Conservation (phyloP, 2,797 vertebrate species). For the Ptychadena robeensis region DNA sequence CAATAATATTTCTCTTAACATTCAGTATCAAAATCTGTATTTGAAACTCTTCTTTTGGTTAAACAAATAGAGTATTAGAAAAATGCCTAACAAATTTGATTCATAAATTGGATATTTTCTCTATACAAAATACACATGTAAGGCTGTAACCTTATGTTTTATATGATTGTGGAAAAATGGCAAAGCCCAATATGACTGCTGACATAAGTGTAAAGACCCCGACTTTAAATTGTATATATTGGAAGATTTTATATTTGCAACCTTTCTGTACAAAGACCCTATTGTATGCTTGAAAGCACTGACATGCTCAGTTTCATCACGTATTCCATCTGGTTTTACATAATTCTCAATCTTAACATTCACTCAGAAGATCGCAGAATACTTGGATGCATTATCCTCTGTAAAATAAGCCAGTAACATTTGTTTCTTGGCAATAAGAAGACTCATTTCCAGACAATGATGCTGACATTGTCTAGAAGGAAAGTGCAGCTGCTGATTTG, state of each 20-base stretch:
- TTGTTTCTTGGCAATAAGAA: constrained; percentile 50
- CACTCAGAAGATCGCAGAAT: constrained; percentile 25
- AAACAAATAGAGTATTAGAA: neutral
- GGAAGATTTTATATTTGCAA: neutral
- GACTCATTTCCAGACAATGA: constrained; percentile 60
- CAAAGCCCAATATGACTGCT: neutral
- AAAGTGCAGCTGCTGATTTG: constrained; percentile 52
- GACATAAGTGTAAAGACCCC: constrained; percentile 27
- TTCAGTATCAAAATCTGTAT: too few relatives aligned
- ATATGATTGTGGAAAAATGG: constrained; percentile 18
- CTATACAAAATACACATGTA: neutral
- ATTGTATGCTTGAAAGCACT: constrained; percentile 34
- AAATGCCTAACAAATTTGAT: too few relatives aligned
- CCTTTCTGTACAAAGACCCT: constrained; percentile 58
- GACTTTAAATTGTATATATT: neutral
- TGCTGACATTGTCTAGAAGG: constrained; percentile 57
- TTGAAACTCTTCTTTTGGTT: too few relatives aligned
- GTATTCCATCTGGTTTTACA: constrained; percentile 18
- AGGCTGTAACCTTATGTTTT: neutral
- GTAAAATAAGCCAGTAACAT: constrained; percentile 50
- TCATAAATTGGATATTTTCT: neutral
- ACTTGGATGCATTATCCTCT: constrained; percentile 21
- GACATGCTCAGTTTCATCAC: constrained; percentile 9
- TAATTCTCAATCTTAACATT: constrained; percentile 13
- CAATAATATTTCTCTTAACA: too few relatives aligned